Evolutionary conservation across 2,113 vertebrate species (phyloP).

Genomic region (Epinephelus lanceolatus): DNA sequence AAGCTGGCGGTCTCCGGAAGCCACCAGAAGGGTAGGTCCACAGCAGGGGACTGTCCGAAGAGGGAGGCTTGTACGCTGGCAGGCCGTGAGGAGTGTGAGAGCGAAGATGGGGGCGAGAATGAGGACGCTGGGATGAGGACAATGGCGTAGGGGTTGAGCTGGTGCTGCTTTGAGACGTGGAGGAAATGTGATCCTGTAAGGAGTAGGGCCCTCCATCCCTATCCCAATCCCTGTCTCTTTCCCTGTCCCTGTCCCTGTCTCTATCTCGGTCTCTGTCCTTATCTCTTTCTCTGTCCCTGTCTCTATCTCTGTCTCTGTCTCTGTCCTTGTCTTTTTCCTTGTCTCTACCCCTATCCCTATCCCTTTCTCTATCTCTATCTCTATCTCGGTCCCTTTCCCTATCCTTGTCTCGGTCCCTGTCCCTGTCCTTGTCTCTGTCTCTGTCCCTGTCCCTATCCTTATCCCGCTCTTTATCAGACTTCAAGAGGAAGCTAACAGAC

Average conservation of each 20-base stretch:
- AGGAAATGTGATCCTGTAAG: constrained; percentile 64
- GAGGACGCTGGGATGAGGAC: constrained; percentile 81
- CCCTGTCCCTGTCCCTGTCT: neutral
- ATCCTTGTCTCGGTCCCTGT: constrained; percentile 56
- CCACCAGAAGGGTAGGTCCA: constrained; percentile 92
- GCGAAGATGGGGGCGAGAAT: constrained; percentile 86
- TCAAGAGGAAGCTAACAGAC: constrained; percentile 84
- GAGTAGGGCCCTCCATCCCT: constrained; percentile 72
- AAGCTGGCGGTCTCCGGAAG: constrained; percentile 90
- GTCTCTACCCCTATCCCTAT: constrained; percentile 4
- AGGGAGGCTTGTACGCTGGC: constrained; percentile 84
- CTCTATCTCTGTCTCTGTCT: constrained; percentile 21
- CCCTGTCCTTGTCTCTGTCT: constrained; percentile 58
- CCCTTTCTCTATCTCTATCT: neutral
- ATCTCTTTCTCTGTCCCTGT: constrained; percentile 33
- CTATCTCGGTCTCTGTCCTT: too few relatives aligned
- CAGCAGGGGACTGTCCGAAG: constrained; percentile 85
- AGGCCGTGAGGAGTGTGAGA: constrained; percentile 85
- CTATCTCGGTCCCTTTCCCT: constrained; percentile 7
- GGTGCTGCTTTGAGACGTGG: constrained; percentile 79
- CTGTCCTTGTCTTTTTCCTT: constrained; percentile 29
- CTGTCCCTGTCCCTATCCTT: constrained; percentile 77
- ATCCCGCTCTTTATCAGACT: constrained; percentile 84
- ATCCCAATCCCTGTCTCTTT: constrained; percentile 47
- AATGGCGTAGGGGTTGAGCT: constrained; percentile 82